These are phyloP conservation scores for Cryptus armator DNA, from an alignment of 2,888 invertebrate genomes.

Conservation along the genomic window DNA sequence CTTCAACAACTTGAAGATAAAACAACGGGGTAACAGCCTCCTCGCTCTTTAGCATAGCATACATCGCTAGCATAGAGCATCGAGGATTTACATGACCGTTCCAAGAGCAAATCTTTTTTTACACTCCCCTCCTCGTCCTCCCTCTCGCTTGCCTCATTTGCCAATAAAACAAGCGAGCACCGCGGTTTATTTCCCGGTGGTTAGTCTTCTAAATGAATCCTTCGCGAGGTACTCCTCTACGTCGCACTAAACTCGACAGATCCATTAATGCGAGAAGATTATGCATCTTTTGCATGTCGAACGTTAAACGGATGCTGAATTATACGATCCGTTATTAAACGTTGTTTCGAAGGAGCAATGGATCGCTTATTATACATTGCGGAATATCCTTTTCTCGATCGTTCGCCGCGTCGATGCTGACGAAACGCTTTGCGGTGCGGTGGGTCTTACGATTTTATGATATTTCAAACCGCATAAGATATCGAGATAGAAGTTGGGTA, in stretches of 20 bases:
- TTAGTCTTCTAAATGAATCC: constrained; percentile 55
- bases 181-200: constrained; percentile 54
- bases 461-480: neutral
- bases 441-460: neutral
- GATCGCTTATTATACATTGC: constrained; percentile 20
- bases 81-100: neutral
- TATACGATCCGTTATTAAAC: constrained; percentile 33
- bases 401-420: neutral
- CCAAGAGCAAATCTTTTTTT: neutral
- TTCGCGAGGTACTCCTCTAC: constrained; percentile 3
- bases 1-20: neutral
- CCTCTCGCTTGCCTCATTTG: neutral
- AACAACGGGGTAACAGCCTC: constrained; percentile 3
- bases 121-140: neutral
- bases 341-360: neutral
- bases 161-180: neutral
- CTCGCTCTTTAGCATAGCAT: neutral
- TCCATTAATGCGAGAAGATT: constrained; percentile 14
- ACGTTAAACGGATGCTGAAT: constrained; percentile 59
- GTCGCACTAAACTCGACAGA: constrained; percentile 19
- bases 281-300: constrained; percentile 8
- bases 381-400: constrained; percentile 18
- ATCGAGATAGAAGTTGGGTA: neutral
- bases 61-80: no score
- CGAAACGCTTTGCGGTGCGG: neutral